Percentiles rank a stretch among this genome's conserved stretches.
phyloP scores from a whole-genome alignment of 2,797 vertebrate species.

The Taeniopygia guttata region DNA sequence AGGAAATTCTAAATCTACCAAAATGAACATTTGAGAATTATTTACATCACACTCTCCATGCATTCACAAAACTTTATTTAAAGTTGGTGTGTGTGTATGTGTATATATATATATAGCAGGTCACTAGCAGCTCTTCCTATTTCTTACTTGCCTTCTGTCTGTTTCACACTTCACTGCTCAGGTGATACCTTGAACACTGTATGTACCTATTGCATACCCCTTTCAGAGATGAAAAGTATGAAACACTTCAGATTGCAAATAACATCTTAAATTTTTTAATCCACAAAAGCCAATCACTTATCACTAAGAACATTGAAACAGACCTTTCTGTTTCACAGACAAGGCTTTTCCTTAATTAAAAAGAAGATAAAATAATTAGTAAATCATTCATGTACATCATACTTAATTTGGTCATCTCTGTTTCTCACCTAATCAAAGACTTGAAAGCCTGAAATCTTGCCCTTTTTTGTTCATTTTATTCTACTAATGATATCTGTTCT shows the following conservation, averaged over 20 bases:
- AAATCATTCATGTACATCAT: neutral
- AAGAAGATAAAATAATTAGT: fast-evolving
- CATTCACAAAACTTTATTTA: neutral
- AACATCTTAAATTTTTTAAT: neutral
- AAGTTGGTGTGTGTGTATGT: neutral
- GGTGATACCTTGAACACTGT: neutral
- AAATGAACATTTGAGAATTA: neutral
- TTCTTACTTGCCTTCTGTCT: neutral
- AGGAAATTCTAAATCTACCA: neutral
- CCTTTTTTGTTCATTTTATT: neutral
- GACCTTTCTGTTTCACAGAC: neutral
- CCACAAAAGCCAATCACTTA: neutral
- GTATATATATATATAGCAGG: neutral
- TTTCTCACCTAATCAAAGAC: neutral
- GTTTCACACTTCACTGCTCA: neutral
- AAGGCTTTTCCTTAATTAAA: neutral
- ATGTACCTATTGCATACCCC: neutral
- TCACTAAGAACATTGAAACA: neutral
- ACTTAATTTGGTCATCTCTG: neutral
- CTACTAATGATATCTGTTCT: neutral
- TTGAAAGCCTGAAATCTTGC: neutral
- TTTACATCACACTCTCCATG: neutral
- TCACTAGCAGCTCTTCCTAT: neutral
- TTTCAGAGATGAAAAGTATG: neutral
- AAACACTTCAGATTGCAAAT: neutral